phyloP scores from a whole-genome alignment of 2,888 invertebrate species.

The Opisthograptis luteolata region DNA sequence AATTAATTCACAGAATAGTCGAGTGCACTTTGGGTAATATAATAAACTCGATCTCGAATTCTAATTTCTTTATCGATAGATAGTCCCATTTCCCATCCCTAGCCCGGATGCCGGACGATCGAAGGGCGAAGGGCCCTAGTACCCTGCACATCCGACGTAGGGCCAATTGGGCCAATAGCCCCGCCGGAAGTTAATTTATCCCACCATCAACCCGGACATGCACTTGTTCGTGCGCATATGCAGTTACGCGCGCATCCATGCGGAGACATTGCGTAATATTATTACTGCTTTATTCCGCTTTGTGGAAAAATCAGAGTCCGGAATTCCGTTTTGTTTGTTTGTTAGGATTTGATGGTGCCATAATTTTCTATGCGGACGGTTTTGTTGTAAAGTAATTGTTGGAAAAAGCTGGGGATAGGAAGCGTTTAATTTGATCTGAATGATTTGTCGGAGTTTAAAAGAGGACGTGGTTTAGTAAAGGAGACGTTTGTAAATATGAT shows the following conservation, averaged over 20 bases:
- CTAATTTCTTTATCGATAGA: no score
- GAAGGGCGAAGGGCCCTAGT: conserved; percentile 63
- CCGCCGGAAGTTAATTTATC: conserved; percentile 57
- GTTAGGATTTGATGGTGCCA: not conserved
- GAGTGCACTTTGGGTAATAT: no score
- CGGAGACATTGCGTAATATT: conserved; percentile 18
- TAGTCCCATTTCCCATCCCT: conserved; percentile 41
- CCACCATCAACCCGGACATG: conserved; percentile 65
- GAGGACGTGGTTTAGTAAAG: not conserved
- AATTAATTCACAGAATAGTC: no score
- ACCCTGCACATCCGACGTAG: conserved; percentile 45
- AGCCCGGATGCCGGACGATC: conserved; percentile 60
- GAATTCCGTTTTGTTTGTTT: not conserved
- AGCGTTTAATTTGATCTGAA: conserved; percentile 20
- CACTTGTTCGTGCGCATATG: conserved; percentile 55
- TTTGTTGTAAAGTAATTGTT: not conserved
- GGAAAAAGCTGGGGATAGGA: not conserved
- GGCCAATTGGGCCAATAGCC: conserved; percentile 60
- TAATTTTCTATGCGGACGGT: conserved; percentile 22
- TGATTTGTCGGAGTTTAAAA: conserved; percentile 3
- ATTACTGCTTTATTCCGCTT: conserved; percentile 9
- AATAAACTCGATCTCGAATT: no score
- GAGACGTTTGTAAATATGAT: no score
- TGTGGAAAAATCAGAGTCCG: not conserved
- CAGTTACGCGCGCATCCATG: conserved; percentile 39